phyloP scores from a whole-genome alignment of 2,888 invertebrate species.

The Alloscopus bannaensis region DNA sequence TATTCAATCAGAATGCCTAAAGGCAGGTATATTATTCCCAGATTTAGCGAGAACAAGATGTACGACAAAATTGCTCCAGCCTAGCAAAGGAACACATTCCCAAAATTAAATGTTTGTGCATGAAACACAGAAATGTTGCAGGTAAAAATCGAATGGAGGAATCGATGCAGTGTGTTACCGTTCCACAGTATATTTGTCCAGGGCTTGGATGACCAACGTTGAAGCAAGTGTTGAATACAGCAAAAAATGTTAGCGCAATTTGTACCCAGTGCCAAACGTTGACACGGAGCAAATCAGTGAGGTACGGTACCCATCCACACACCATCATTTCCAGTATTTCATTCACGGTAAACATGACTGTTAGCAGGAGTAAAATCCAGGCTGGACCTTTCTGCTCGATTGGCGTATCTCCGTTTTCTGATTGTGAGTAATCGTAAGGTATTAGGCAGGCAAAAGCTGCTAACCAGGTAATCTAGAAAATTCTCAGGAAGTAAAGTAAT shows the following conservation, averaged over 20 bases:
- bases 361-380: slow-evolving; percentile 10
- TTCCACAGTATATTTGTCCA: slow-evolving; percentile 20
- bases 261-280: slow-evolving; percentile 25
- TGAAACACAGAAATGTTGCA: neutral
- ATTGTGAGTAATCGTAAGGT: slow-evolving; percentile 14
- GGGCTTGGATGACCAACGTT: neutral
- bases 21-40: slow-evolving; percentile 33
- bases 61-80: slow-evolving; percentile 20
- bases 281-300: neutral
- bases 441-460: slow-evolving; percentile 10
- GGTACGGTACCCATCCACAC: neutral
- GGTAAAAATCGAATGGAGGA: neutral
- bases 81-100: neutral
- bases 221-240: neutral
- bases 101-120: neutral
- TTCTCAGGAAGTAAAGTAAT: neutral
- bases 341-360: neutral
- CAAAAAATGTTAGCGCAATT: neutral
- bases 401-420: slow-evolving; percentile 4
- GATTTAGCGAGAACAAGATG: slow-evolving; percentile 33
- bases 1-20: slow-evolving; percentile 42
- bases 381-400: slow-evolving; percentile 1
- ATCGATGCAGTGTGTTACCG: slow-evolving; percentile 18
- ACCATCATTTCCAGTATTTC: slow-evolving; percentile 12
- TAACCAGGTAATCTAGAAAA: slow-evolving; percentile 27